A percentile compares a stretch with the other conserved stretches of the same genome.
phyloP scores from a whole-genome alignment of 2,888 invertebrate species.

The Chloromyia formosa region DNA sequence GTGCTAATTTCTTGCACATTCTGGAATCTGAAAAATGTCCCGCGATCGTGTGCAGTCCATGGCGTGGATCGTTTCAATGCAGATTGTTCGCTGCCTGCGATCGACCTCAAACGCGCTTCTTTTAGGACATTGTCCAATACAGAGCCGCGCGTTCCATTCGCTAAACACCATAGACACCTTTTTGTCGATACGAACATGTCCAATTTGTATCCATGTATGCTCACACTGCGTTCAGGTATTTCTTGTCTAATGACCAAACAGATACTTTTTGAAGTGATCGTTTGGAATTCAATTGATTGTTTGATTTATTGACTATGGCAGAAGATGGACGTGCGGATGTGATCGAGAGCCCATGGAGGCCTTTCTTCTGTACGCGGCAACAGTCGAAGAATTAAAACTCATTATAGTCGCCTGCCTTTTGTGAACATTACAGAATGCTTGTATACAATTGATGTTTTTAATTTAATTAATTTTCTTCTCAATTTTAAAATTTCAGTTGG shows the following conservation, averaged over 20 bases:
- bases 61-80: conserved; percentile 19
- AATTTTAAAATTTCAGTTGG: conserved; percentile 53
- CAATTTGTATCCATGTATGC: conserved; percentile 50
- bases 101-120: neutral
- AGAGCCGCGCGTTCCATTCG: conserved; percentile 32
- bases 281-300: conserved; percentile 63
- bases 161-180: conserved; percentile 39
- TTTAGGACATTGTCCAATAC: conserved; percentile 10
- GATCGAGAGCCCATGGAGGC: conserved; percentile 2
- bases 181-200: conserved; percentile 37
- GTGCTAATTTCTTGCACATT: conserved; percentile 54
- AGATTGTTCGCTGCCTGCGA: conserved; percentile 6
- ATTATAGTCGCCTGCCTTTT: conserved; percentile 34
- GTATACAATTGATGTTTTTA: neutral
- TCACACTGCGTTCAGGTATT: conserved; percentile 48
- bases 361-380: conserved; percentile 11
- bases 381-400: conserved; percentile 30
- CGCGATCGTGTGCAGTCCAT: conserved; percentile 19
- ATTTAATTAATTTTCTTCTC: conserved; percentile 33
- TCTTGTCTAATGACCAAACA: conserved; percentile 44
- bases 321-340: conserved; percentile 38
- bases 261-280: conserved; percentile 54
- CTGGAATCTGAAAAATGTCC: conserved; percentile 52
- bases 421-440: conserved; percentile 13
- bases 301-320: conserved; percentile 58